Evolutionary conservation across 2,797 vertebrate species (phyloP), one percentile per base, ranked within the genome.

Genomic region (Cichlasoma orientale): DNA sequence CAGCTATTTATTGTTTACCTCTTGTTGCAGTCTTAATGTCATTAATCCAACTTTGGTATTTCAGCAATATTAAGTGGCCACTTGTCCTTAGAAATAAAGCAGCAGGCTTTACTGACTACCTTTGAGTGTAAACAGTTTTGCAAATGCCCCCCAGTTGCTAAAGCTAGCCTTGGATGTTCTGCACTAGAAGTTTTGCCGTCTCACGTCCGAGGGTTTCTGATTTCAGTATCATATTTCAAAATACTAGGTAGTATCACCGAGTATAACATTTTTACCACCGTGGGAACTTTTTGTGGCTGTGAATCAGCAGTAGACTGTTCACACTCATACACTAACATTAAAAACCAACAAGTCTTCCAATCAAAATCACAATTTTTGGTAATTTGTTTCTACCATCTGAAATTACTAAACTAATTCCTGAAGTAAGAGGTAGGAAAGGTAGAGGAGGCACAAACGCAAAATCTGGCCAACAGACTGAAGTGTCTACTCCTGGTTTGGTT

Each of bases 351-450:
- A 18, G 21, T 1, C 38, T 44, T 44, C 44, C 21, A 27, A 4
- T 44, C 44, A n/a, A 0, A 44, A 44, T 4, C 4, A 41, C 12
- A 11, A 44, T n/a, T 18, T 18, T 44, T 25, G 0, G 14, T 8
- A 36, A 41, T 63, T 63, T 18, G 59, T 25, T 0, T 4, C 36
- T 44, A 25, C 16, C 36, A 18, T 44, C 2, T 0, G 25, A 63
- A 63, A 63, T 44, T 25, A 41, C 36, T 1, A 41, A 41, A 41
- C 38, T 41, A 13, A 41, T 1, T 12, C 11, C 3, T 4, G 11
- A 12, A 41, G 38, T 41, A 41, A 12, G 38, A 41, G 36, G 36
- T 3, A 38, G 36, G 10, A 38, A 38, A 11, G 10, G 36, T 38
- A 38, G 36, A 38, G 11, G 4, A 41, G 38, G 38, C 38, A 41